phyloP scores from a whole-genome alignment of 2,888 invertebrate genomes.

The Spicauda simplicius region DNA sequence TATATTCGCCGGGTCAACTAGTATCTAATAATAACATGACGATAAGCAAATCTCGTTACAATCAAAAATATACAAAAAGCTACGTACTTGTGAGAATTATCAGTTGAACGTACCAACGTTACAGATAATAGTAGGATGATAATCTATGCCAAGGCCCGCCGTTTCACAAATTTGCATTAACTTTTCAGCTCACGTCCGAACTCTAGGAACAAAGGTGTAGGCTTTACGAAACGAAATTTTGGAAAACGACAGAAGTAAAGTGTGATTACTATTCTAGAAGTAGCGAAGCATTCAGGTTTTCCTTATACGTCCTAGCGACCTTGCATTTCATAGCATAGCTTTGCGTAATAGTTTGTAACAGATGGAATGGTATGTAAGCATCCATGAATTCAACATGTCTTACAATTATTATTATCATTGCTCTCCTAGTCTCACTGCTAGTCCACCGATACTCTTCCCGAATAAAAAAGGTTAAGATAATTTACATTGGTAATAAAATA shows the following conservation, averaged over 20 bases:
- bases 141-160: conserved; percentile 71
- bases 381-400: too few species aligned
- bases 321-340: conserved; percentile 13
- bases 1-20: too few species aligned
- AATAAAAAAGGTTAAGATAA: too few species aligned
- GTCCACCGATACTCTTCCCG: too few species aligned
- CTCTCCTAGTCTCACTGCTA: too few species aligned
- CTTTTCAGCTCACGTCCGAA: conserved; percentile 62
- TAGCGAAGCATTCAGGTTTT: background rate
- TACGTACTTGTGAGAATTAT: conserved; percentile 23
- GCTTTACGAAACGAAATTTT: conserved; percentile 50
- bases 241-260: conserved; percentile 23
- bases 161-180: conserved; percentile 72
- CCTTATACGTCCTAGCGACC: conserved; percentile 11
- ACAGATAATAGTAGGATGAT: conserved; percentile 44
- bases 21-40: too few species aligned
- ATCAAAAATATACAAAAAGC: too few species aligned
- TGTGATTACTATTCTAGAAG: conserved; percentile 15
- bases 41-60: too few species aligned
- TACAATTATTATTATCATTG: too few species aligned
- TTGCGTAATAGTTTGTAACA: conserved; percentile 2
- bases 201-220: conserved; percentile 62
- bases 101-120: conserved; percentile 40
- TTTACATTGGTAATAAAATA: too few species aligned
- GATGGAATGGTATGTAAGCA: too few species aligned